A percentile compares a stretch with the other conserved stretches of the same genome.
Evolutionary conservation across 2,888 invertebrate genomes (phyloP).

Genomic region (Epistrophe eligans): DNA sequence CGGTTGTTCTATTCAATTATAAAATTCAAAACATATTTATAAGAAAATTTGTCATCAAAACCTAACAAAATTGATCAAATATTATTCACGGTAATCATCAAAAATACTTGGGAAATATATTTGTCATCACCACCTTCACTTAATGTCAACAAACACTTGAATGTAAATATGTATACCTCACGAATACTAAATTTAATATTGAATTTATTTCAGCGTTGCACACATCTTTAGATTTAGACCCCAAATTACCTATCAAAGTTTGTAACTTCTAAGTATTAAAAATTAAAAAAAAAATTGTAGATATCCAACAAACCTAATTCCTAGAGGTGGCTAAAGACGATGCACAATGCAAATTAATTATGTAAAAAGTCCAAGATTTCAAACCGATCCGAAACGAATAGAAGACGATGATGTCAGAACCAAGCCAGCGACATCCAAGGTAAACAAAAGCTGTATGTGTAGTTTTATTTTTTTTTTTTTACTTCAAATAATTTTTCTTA

Average conservation of each 20-base stretch:
- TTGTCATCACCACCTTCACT: not conserved
- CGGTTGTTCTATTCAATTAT: not conserved
- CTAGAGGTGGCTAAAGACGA: not conserved
- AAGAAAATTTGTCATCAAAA: not conserved
- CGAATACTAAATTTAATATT: too few relatives aligned
- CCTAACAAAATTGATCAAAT: not conserved
- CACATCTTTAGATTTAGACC: too few relatives aligned
- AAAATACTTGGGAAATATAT: slow-evolving; percentile 1
- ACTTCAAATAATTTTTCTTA: slow-evolving; percentile 3
- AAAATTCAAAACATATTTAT: not conserved
- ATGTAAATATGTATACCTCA: not conserved
- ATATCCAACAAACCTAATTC: not conserved
- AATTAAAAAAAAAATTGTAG: not conserved
- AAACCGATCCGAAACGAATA: slow-evolving; percentile 26
- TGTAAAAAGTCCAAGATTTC: slow-evolving; percentile 33
- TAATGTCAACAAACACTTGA: not conserved
- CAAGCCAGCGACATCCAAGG: slow-evolving; percentile 46
- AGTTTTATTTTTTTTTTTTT: not conserved
- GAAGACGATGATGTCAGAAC: slow-evolving; percentile 71
- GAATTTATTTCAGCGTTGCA: too few relatives aligned
- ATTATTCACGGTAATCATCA: not conserved
- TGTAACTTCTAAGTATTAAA: not conserved
- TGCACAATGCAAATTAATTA: slow-evolving; percentile 27
- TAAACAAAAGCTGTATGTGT: slow-evolving; percentile 65
- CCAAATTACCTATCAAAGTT: not conserved